Evolutionary conservation across 2,888 invertebrate species (phyloP).

Genomic region (Dryobota labecula): DNA sequence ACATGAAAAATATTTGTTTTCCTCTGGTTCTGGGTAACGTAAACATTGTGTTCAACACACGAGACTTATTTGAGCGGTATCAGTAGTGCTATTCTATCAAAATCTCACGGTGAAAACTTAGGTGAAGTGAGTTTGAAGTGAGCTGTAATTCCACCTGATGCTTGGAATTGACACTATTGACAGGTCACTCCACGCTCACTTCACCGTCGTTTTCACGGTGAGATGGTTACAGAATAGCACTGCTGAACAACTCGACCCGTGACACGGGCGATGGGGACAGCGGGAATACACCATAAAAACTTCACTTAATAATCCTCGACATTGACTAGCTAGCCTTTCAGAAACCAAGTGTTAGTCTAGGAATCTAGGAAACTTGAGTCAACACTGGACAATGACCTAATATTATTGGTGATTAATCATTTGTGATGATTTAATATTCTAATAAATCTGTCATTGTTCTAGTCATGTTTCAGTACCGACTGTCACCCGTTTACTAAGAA

Average conservation of each 20-base stretch:
- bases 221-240: no score
- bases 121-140: no score
- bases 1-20: slow-evolving; percentile 19
- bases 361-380: slow-evolving; percentile 16
- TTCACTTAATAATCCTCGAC: not conserved
- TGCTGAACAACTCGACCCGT: no score
- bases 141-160: no score
- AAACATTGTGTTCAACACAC: not conserved
- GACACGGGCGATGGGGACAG: no score
- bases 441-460: slow-evolving; percentile 26
- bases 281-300: no score
- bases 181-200: no score
- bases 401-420: slow-evolving; percentile 43
- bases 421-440: slow-evolving; percentile 25
- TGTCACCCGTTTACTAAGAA: slow-evolving; percentile 20
- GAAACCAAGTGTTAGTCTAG: not conserved
- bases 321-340: not conserved
- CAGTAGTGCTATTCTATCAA: no score
- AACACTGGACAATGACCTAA: slow-evolving; percentile 14
- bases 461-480: slow-evolving; percentile 28
- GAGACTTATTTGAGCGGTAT: not conserved
- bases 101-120: no score
- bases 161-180: no score
- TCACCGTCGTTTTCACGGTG: no score
- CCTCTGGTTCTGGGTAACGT: not conserved